Base-by-base conservation (phyloP, 2,113 vertebrate genomes). In the Megaleporinus macrocephalus region DNA sequence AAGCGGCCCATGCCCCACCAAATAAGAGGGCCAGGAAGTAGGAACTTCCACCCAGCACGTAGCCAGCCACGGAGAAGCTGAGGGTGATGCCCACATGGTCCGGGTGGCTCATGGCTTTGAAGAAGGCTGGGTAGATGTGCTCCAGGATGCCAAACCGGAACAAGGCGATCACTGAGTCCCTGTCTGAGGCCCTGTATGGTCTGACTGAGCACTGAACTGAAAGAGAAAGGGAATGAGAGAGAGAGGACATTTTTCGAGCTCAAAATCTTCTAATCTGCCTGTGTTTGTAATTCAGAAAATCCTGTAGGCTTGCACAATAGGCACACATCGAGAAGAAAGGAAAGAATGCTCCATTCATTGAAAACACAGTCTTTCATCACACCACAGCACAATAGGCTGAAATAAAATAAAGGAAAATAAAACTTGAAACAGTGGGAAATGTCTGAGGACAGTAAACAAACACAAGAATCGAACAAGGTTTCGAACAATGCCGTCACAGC, bases 61-160 rank as follows among this genome's bases (percentile, higher is more conserved):
- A 94, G 7, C 92, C 92, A 0, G 92, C 90, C 90, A 93, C 80
- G 20, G 84, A 91, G 29, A 92, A 82, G 84, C 93, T 93, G 62
- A 93, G 80, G 10, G 90, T 81, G 2, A 92, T 18, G 20, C 92
- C 93, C 0, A 93, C 30, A 44, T 94, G 93, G 85, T 94, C 92
- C 0, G 90, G 86, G 57, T 94, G 86, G 65, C 87, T 88, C 85
- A 92, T 80, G 84, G 92, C 85, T 79, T 81, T 89, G 86, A 93
- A 92, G 73, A 94, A 94, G 2, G 94, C 90, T 3, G 93, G 92
- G 82, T 93, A 93, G 0, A 93, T 85, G 0, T 94, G 91, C 41
- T 94, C 93, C 0, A 89, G 77, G 10, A 90, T 83, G 27, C 92
- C 91, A 18, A 88, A 81, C 24, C 78, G 87, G 68, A 92, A 90